Evolutionary conservation across 2,113 vertebrate genomes (phyloP), one percentile per base, ranked within the genome.

Genomic region (Acanthisitta chloris): DNA sequence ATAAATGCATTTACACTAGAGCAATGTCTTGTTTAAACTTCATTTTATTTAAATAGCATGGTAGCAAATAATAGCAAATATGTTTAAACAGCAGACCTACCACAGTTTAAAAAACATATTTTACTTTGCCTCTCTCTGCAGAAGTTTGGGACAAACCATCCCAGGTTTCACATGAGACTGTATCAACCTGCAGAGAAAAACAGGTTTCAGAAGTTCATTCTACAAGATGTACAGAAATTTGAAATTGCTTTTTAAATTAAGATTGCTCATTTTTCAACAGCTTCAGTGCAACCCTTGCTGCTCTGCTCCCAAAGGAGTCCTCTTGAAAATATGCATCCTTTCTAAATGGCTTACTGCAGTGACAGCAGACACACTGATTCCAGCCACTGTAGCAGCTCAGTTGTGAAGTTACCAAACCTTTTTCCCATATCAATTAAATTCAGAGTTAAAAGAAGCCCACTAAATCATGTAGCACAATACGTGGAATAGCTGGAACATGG

Each of bases 401-500:
- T 26, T 70, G 29, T 33, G 26, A 80, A 67, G 58, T 26, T 49
- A 72, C 29, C 34, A 72, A 84, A 59, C 3, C 3, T 48, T 87
- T 82, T 23, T 58, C 25, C 59, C n/a, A 70, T 57, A 59, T 26
- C 17, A 24, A 34, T 61, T 14, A 94, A 90, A 81, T n/a, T 6
- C 26, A 88, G 31, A 71, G 12, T 38, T 74, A 66, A 12, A 72
- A 77, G 58, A 49, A 81, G 51, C 6, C n/a, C 64, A 71, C 15
- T 58, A 26, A 72, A 57, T n/a, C 19, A 72, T 0, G 0, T 3
- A 57, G 45, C 15, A 26, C 45, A 77, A 2, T 28, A 46, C 6
- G 31, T 1, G 25, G 7, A 77, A 4, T 88, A 74, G 55, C 13
- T 79, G 36, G n/a, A 84, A 49, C 0, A 0, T 11, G 19, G 18